Conservation (phyloP, 2,888 invertebrate species). For the Tenodera sinensis region DNA sequence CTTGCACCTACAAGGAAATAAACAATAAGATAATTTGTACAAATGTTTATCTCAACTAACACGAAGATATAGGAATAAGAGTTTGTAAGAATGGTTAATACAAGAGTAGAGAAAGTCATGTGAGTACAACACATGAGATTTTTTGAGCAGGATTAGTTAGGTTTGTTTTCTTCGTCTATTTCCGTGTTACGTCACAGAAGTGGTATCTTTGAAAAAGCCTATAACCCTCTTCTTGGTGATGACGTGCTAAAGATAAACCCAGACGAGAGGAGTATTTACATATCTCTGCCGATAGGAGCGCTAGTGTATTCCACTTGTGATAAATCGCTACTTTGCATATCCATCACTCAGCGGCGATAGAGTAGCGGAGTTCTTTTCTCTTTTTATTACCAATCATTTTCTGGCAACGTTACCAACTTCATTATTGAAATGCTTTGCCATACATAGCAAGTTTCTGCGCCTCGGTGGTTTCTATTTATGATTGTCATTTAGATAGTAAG, state of each 20-base stretch:
- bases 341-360: background rate
- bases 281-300: background rate
- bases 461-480: background rate
- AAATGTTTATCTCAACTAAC: no score
- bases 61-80: no score
- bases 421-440: background rate
- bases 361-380: background rate
- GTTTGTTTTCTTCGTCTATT: no score
- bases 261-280: background rate
- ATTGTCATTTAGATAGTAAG: background rate
- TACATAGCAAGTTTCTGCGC: background rate
- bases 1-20: no score
- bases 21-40: no score
- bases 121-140: no score
- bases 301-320: background rate
- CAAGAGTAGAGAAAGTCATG: no score
- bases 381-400: background rate
- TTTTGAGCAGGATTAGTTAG: no score
- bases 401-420: background rate
- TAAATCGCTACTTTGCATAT: constrained; percentile 7
- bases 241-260: background rate
- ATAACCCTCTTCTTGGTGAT: background rate
- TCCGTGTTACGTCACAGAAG: background rate
- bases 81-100: no score
- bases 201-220: background rate